phyloP scores from a whole-genome alignment of 2,888 invertebrate genomes.

The Mechanitis messenoides region DNA sequence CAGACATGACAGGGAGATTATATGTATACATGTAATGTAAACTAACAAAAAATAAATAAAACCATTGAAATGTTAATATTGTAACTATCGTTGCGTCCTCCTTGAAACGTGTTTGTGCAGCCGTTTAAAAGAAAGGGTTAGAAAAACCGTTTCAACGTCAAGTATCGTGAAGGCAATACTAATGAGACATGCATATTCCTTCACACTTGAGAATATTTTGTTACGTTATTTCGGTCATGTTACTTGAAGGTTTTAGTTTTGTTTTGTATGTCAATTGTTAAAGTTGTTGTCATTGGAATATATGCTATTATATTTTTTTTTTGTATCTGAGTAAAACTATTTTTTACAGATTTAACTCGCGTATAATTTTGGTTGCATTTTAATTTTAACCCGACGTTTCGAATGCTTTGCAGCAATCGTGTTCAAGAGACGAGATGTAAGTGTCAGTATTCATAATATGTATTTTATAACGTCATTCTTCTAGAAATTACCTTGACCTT shows the following conservation, averaged over 20 bases:
- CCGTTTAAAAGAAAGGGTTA: slow-evolving; percentile 1
- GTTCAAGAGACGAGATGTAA: too few species aligned
- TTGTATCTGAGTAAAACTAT: too few species aligned
- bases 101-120: slow-evolving; percentile 6
- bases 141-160: slow-evolving; percentile 2
- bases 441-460: too few species aligned
- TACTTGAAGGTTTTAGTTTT: slow-evolving; percentile 2
- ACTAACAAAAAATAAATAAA: neutral
- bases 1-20: too few species aligned
- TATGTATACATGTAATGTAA: too few species aligned
- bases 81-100: neutral
- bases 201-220: slow-evolving; percentile 26
- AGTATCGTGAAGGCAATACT: slow-evolving; percentile 21
- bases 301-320: too few species aligned
- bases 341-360: too few species aligned
- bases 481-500: too few species aligned
- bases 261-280: neutral
- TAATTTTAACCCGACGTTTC: too few species aligned
- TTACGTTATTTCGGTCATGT: slow-evolving; percentile 24
- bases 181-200: slow-evolving; percentile 26
- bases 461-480: too few species aligned
- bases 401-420: too few species aligned
- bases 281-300: neutral
- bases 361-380: too few species aligned
- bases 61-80: neutral